Percentiles rank a stretch among this genome's conserved stretches.
Evolutionary conservation across 1,140 invertebrate species (phyloP).

Genomic region (Temnothorax nylanderi): DNA sequence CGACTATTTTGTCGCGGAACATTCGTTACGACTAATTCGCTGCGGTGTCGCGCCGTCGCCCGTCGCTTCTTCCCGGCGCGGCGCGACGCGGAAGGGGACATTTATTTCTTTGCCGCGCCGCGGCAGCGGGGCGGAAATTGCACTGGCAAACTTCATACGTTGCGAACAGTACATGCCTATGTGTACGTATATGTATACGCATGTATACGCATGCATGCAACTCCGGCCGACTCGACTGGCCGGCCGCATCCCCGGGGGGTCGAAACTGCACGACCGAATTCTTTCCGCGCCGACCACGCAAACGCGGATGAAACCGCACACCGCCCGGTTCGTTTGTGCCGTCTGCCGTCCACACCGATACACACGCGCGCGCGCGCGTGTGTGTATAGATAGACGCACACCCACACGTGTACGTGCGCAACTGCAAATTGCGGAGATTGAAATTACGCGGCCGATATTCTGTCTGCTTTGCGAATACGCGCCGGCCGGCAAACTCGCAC

Average conservation of each 20-base stretch:
- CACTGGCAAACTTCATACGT: constrained; percentile 43
- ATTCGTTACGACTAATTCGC: constrained; percentile 59
- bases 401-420: background rate
- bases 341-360: background rate
- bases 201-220: background rate
- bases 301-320: constrained; percentile 52
- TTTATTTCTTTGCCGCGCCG: background rate
- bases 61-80: constrained; percentile 32
- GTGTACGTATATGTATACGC: background rate
- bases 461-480: constrained; percentile 42
- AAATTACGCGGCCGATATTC: constrained; percentile 59
- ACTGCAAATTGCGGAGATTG: constrained; percentile 59
- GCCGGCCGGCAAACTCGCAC: constrained; percentile 9
- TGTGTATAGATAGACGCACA: background rate
- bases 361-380: no score
- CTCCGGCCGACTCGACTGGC: background rate
- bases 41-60: constrained; percentile 20
- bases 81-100: background rate
- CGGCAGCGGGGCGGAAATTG: constrained; percentile 13
- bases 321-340: constrained; percentile 25
- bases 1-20: constrained; percentile 51
- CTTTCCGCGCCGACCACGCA: constrained; percentile 51
- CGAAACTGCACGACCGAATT: constrained; percentile 42
- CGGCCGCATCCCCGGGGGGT: constrained; percentile 25
- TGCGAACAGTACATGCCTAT: background rate